Base-by-base conservation (phyloP, 2,888 invertebrate species). In the Proisotoma minuta region DNA sequence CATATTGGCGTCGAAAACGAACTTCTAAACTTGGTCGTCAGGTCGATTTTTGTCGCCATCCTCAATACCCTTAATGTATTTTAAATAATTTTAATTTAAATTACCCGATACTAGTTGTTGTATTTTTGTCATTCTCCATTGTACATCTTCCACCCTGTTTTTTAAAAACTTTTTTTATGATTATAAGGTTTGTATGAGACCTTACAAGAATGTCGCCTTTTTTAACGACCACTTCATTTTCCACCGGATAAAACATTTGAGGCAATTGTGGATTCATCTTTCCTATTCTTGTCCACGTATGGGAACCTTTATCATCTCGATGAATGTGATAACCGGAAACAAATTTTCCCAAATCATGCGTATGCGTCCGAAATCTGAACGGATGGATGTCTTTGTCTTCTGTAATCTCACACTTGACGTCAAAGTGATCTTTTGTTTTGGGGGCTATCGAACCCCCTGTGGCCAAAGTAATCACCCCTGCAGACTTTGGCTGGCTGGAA, bases 301-400 rank as follows among this genome's bases (percentile, higher is more conserved):
- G 85, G 24, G 82, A 79, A 0, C 81, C 82, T 53, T 76, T 74
- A 40, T 79, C 78, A 70, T 82, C 79, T 10, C 79, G 75, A 0
- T 81, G 79, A 1, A 91, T 85, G 59, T 83, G 83, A 78, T 89
- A 94, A 0, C 93, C 94, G 0, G 89, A 82, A 0, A 94, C 93
- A 0, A 89, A 85, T 76, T 83, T 85, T 1, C 87, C 87, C 59
- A 96, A 83, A 28, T 85, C 82, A 75, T 99, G 98, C 0, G 97
- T 95, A 76, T 99, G 97, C 0, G 90, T 89, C 66, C 98, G 84
- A 80, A 90, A 97, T 0, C 94, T 95, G 79, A 98, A 92, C 0
- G 98, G 98, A 81, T 94, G 85, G 53, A 99, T 84, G 2, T 84
- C 84, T 77, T 93, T 90, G 57, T 88, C 82, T 76, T 91, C 90